Evolutionary conservation across 2,797 vertebrate genomes (phyloP).

Genomic region (Ataeniobius toweri): DNA sequence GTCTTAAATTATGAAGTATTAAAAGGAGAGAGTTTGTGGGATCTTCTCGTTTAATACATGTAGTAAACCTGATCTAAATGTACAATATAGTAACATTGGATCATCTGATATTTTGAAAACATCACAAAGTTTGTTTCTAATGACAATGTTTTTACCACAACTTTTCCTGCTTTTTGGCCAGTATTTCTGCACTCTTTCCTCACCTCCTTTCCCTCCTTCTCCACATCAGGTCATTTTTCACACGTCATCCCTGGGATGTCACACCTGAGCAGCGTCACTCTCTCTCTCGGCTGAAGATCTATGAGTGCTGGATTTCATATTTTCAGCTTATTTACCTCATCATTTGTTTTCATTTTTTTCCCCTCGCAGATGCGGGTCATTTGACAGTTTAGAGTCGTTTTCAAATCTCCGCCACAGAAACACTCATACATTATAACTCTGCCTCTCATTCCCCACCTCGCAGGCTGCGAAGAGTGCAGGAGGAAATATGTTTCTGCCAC

Average conservation of each 20-base stretch:
- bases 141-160: background rate
- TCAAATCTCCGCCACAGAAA: constrained; percentile 60
- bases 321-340: constrained; percentile 73
- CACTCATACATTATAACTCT: constrained; percentile 66
- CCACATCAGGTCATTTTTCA: constrained; percentile 67
- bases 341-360: constrained; percentile 78
- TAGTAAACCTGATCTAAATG: background rate
- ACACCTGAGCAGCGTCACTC: constrained; percentile 70
- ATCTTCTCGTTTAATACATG: background rate
- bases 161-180: background rate
- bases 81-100: background rate
- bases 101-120: background rate
- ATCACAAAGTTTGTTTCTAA: background rate
- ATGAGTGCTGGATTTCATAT: constrained; percentile 70
- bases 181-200: background rate
- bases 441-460: constrained; percentile 23
- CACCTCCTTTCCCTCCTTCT: background rate
- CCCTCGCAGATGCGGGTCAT: constrained; percentile 71
- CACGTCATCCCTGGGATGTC: constrained; percentile 60
- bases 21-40: background rate
- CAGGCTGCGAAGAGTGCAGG: constrained; percentile 33
- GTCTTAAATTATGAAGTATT: background rate
- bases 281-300: constrained; percentile 66
- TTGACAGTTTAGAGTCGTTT: constrained; percentile 76
- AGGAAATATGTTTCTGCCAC: constrained; percentile 61